Evolutionary conservation across 2,113 vertebrate species (phyloP).

Genomic region (Noctilio leporinus): DNA sequence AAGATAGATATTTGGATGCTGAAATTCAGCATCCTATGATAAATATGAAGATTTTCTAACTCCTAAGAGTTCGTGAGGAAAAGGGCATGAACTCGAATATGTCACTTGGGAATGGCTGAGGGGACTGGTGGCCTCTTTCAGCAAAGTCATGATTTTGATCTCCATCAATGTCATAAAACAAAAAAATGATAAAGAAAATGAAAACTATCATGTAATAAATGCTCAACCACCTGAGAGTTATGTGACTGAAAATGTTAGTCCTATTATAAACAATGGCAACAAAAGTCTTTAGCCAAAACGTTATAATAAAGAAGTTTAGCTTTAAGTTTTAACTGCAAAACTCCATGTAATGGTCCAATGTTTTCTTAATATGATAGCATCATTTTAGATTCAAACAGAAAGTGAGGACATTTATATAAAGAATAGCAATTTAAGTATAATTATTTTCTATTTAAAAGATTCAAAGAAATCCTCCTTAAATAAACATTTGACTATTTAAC

Average conservation of each 20-base stretch:
- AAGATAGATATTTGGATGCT: not conserved
- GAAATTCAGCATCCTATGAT: not conserved
- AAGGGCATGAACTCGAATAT: not conserved
- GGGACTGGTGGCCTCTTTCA: not conserved
- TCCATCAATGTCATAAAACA: not conserved
- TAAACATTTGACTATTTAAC: constrained; percentile 39
- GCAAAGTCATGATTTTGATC: not conserved
- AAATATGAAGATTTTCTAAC: not conserved
- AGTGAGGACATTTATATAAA: constrained; percentile 11
- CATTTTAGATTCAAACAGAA: constrained; percentile 21
- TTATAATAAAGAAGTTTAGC: not conserved
- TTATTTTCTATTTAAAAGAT: constrained; percentile 16
- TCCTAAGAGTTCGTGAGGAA: not conserved
- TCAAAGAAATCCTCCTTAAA: constrained; percentile 43
- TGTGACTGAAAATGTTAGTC: not conserved
- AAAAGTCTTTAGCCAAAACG: not conserved
- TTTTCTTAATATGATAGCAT: constrained; percentile 29
- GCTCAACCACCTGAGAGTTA: not conserved
- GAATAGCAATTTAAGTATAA: not conserved
- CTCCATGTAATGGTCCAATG: not conserved
- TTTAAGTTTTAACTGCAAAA: constrained; percentile 10
- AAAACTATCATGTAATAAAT: not conserved
- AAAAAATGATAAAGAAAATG: not conserved
- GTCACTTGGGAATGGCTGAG: not conserved
- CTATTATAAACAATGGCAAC: not conserved